phyloP scores from a whole-genome alignment of 2,797 vertebrate genomes.

The Cyclopterus lumpus region DNA sequence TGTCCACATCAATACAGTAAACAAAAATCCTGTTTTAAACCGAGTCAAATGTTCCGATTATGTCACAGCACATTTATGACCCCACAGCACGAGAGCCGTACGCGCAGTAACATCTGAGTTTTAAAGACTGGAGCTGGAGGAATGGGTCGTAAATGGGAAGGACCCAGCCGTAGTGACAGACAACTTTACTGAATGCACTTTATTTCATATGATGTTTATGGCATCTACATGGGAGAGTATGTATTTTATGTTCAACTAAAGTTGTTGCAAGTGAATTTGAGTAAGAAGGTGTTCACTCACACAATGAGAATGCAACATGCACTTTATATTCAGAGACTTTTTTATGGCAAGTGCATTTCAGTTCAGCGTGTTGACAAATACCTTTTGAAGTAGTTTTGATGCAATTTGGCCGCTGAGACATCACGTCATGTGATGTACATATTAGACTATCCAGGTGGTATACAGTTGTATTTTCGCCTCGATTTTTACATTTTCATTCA shows the following conservation, averaged over 20 bases:
- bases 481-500: background rate
- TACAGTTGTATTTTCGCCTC: background rate
- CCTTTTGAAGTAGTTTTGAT: background rate
- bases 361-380: background rate
- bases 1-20: background rate
- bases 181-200: background rate
- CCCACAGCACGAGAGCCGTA: too few relatives aligned
- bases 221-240: too few relatives aligned
- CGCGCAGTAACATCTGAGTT: too few relatives aligned
- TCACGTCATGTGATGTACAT: background rate
- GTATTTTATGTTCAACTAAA: background rate
- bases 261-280: background rate
- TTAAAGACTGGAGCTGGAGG: too few relatives aligned
- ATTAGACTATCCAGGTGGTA: background rate
- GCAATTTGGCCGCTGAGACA: background rate
- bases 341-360: too few relatives aligned
- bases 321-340: too few relatives aligned
- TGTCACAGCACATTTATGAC: too few relatives aligned
- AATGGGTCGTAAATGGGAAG: too few relatives aligned
- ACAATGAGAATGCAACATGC: background rate
- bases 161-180: too few relatives aligned
- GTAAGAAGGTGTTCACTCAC: background rate
- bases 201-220: background rate
- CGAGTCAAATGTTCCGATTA: too few relatives aligned
- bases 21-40: too few relatives aligned